Evolutionary conservation across 1,140 invertebrate species (phyloP).

Genomic region (Heliconius nattereri): DNA sequence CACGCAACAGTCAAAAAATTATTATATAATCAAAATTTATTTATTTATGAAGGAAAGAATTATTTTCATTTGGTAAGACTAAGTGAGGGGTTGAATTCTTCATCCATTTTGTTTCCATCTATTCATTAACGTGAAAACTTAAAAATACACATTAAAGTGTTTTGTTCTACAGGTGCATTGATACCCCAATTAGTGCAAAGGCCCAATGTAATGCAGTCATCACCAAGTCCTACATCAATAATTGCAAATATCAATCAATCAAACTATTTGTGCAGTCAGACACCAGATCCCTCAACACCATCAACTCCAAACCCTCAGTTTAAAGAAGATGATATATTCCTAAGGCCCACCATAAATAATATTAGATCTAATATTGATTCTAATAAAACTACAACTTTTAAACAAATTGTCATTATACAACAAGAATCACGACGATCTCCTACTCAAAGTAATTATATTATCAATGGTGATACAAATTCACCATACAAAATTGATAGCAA

Average conservation of each 20-base stretch:
- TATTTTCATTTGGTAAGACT: no score
- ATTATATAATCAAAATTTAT: no score
- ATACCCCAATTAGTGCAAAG: constrained; percentile 59
- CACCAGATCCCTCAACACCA: constrained; percentile 44
- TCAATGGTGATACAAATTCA: constrained; percentile 42
- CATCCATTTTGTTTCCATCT: no score
- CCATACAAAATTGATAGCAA: constrained; percentile 41
- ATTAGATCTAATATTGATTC: constrained; percentile 20
- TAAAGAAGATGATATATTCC: constrained; percentile 52
- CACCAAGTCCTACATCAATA: constrained; percentile 75
- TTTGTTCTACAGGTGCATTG: constrained; percentile 55
- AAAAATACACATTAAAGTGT: not conserved
- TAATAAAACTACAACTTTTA: constrained; percentile 46
- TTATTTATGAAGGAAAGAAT: no score
- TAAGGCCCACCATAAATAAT: constrained; percentile 49
- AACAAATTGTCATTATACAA: constrained; percentile 64
- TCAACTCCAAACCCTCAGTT: constrained; percentile 33
- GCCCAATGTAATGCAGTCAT: constrained; percentile 68
- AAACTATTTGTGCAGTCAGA: constrained; percentile 69
- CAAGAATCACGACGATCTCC: constrained; percentile 37
- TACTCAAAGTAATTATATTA: constrained; percentile 45
- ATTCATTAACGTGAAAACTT: no score
- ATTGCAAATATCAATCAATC: constrained; percentile 76
- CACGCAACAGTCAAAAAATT: no score
- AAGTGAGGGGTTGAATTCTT: no score